A percentile compares a stretch with the other conserved stretches of the same genome.
phyloP scores from a whole-genome alignment of 2,888 invertebrate species.

The Sarcophaga caerulescens region DNA sequence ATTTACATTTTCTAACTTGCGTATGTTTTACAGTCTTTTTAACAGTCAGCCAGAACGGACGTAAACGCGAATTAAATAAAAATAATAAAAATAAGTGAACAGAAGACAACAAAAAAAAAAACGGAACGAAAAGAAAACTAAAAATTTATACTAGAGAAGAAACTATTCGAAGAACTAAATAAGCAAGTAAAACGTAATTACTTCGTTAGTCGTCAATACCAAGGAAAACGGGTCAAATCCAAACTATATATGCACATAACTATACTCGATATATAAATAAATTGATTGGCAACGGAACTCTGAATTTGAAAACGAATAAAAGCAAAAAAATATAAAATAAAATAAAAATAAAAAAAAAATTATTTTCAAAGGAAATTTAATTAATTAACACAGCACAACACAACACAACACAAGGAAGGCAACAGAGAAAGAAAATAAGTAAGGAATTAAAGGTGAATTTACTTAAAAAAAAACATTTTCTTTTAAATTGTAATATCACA shows the following conservation, averaged over 20 bases:
- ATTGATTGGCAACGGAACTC: neutral
- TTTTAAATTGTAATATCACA: no score
- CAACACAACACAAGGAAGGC: neutral
- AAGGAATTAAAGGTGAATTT: no score
- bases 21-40: slow-evolving; percentile 73
- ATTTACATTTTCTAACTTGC: slow-evolving; percentile 45
- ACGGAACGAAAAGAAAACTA: slow-evolving; percentile 22
- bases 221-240: slow-evolving; percentile 44
- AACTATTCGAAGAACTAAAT: neutral
- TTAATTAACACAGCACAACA: neutral
- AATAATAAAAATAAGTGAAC: slow-evolving; percentile 10
- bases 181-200: slow-evolving; percentile 51
- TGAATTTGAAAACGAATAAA: neutral
- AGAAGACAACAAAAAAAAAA: neutral
- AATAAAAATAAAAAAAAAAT: no score
- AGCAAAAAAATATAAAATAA: neutral
- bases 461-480: no score
- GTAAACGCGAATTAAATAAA: slow-evolving; percentile 45
- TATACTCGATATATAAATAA: neutral
- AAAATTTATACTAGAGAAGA: neutral
- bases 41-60: slow-evolving; percentile 73
- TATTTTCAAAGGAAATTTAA: no score
- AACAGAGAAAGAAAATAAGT: no score
- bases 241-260: slow-evolving; percentile 21
- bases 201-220: neutral